These are phyloP conservation scores for Macaria liturata DNA, from an alignment of 2,888 invertebrate species.

Conservation along the genomic window DNA sequence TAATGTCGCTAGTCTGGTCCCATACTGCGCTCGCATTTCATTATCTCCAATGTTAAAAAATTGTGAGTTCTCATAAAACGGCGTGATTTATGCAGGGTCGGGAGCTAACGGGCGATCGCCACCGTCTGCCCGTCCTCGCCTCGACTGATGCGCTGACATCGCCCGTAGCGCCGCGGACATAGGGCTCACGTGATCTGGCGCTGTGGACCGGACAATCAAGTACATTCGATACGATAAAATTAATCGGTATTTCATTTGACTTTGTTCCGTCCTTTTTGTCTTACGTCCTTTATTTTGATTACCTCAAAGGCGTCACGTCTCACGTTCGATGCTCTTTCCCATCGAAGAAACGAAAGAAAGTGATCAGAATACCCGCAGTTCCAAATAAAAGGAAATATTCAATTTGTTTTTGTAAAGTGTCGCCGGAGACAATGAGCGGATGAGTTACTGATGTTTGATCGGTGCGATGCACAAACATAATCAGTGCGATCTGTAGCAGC, in stretches of 20 bases:
- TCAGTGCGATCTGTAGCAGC: constrained; percentile 63
- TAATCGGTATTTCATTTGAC: constrained; percentile 31
- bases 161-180: constrained; percentile 18
- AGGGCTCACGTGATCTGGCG: constrained; percentile 23
- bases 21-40: constrained; percentile 83
- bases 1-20: constrained; percentile 80
- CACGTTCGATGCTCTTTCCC: too few relatives aligned
- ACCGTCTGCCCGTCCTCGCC: constrained; percentile 49
- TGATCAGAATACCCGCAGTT: too few relatives aligned
- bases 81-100: constrained; percentile 79
- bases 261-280: constrained; percentile 39
- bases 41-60: constrained; percentile 76
- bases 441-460: constrained; percentile 32
- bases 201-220: constrained; percentile 49
- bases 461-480: constrained; percentile 40
- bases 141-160: background rate
- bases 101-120: constrained; percentile 77
- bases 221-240: constrained; percentile 32
- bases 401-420: constrained; percentile 2
- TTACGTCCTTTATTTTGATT: constrained; percentile 21
- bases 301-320: constrained; percentile 1
- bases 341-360: too few relatives aligned
- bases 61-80: constrained; percentile 78
- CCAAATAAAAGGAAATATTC: too few relatives aligned
- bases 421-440: constrained; percentile 10